Base-by-base conservation (phyloP, 2,888 invertebrate genomes). In the Hydrotaea cyrtoneurina region DNA sequence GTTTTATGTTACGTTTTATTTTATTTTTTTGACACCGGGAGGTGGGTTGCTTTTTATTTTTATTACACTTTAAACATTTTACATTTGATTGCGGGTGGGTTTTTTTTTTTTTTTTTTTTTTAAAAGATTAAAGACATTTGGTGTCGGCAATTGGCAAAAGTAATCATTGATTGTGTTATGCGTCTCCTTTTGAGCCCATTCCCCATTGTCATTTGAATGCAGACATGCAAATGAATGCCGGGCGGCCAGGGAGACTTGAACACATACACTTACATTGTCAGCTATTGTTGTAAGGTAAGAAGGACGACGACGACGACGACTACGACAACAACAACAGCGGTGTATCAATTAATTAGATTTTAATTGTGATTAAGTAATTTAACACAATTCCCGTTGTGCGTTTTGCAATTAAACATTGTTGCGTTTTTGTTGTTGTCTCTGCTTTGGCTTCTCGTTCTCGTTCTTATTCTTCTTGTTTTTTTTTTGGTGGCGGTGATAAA, bases 281-380 rank as follows among this genome's bases (percentile, higher is more conserved):
- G 10, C 3, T n/a, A 39, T 39, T 39, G 39, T 39, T 39, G 39
- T n/a, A n/a, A n/a, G n/a, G n/a, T n/a, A n/a, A n/a, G n/a, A n/a
- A n/a, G n/a, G n/a, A n/a, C n/a, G n/a, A n/a, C n/a, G n/a, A n/a
- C n/a, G n/a, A n/a, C n/a, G n/a, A n/a, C n/a, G n/a, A n/a, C n/a
- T n/a, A n/a, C 7, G 39, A 4, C 31, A 31, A 2, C 39, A 39
- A 8, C 7, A 39, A 50, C 50, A 50, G 10, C 10, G n/a, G 15
- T 50, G 50, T 50, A 78, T 78, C 79, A 85, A 90, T 90, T 90
- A 90, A 90, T 90, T 90, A 90, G 90, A 90, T 88, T 90, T 89
- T 90, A 90, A 89, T 90, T 89, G 90, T 89, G 89, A 90, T 90
- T 90, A 90, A 90, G 90, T 88, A 87, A 87, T 89, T 88, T 87